These are phyloP conservation scores for Buteo buteo DNA, from an alignment of 2,113 vertebrate species.

Conservation along the genomic window DNA sequence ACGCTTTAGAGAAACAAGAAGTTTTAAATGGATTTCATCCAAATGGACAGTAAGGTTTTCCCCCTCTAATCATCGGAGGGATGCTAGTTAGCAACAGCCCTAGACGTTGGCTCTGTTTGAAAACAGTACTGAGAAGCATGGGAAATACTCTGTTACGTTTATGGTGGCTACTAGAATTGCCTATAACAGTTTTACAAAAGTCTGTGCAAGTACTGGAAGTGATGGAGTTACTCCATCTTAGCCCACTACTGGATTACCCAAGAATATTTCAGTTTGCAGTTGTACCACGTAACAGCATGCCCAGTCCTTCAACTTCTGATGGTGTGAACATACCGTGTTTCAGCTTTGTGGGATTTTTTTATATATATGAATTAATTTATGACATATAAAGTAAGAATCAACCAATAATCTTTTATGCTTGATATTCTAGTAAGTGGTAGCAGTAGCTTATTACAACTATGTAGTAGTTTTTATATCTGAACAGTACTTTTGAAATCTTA, in stretches of 20 bases:
- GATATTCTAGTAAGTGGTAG: neutral
- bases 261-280: neutral
- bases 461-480: neutral
- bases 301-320: neutral
- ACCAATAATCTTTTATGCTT: neutral
- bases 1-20: neutral
- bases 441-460: neutral
- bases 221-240: neutral
- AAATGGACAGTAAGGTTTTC: neutral
- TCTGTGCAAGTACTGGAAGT: accelerated
- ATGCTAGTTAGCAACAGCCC: neutral
- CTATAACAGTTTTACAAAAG: neutral
- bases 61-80: too few species aligned
- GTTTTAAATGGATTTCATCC: neutral
- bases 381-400: neutral
- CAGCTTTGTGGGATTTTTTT: too few species aligned
- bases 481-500: neutral
- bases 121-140: neutral
- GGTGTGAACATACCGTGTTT: accelerated
- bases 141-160: neutral
- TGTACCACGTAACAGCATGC: neutral
- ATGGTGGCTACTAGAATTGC: neutral
- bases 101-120: neutral
- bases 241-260: neutral
- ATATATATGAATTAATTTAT: neutral